phyloP scores from a whole-genome alignment of 2,888 invertebrate species.

The Cephus runcator region DNA sequence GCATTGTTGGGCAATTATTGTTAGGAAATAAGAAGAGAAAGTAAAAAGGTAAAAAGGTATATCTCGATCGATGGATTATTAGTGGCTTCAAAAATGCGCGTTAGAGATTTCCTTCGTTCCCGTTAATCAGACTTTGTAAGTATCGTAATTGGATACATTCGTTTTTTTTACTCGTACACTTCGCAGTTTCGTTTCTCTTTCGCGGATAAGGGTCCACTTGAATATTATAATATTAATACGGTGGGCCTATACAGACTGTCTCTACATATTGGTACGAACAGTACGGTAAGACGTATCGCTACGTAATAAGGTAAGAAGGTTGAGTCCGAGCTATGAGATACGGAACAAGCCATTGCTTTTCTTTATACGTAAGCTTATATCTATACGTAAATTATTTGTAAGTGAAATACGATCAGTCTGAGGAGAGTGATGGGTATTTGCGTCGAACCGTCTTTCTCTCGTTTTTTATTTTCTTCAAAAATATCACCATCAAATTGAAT shows the following conservation, averaged over 20 bases:
- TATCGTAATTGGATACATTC: neutral
- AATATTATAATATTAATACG: neutral
- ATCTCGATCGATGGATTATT: neutral
- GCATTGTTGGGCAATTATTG: neutral
- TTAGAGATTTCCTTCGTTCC: neutral
- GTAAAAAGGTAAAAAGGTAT: neutral
- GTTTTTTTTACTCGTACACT: neutral
- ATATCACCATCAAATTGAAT: neutral
- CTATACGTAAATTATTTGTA: neutral
- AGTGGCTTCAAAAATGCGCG: neutral
- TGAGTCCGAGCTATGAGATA: constrained; percentile 26
- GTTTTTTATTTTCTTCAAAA: neutral
- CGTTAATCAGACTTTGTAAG: neutral
- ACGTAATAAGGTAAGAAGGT: constrained; percentile 8
- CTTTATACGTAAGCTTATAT: constrained; percentile 13
- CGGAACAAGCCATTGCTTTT: constrained; percentile 31
- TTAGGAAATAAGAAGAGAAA: neutral
- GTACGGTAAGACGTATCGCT: neutral
- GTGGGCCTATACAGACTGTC: neutral
- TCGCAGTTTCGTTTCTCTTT: neutral
- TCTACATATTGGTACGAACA: neutral
- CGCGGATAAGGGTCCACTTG: neutral
- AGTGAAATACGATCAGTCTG: constrained; percentile 17
- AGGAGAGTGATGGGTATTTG: neutral
- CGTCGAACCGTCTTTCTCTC: neutral